A percentile compares a stretch with the other conserved stretches of the same genome.
Evolutionary conservation across 2,888 invertebrate species (phyloP).

Genomic region (Andrena fulva): DNA sequence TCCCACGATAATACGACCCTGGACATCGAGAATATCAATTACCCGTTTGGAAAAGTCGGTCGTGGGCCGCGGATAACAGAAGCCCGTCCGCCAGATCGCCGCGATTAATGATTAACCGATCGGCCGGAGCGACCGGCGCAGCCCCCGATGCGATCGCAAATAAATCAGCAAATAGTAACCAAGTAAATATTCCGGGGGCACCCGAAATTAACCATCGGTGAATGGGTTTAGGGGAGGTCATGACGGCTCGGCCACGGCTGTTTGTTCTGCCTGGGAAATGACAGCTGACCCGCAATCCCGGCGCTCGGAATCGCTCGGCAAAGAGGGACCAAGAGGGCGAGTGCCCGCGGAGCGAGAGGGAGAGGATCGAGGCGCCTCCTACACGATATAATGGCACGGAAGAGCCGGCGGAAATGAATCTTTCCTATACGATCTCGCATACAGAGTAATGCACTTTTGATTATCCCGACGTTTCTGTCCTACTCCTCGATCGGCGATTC

Average conservation of each 20-base stretch:
- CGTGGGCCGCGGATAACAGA: constrained; percentile 14
- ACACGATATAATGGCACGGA: constrained; percentile 54
- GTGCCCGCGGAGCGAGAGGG: constrained; percentile 8
- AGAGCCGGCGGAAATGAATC: constrained; percentile 59
- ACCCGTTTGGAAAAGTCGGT: constrained; percentile 19
- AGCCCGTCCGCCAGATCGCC: constrained; percentile 9
- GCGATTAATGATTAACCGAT: constrained; percentile 57
- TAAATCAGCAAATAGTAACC: constrained; percentile 71
- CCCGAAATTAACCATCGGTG: constrained; percentile 69
- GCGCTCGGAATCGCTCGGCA: constrained; percentile 67
- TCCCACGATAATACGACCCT: not conserved
- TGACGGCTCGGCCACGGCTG: constrained; percentile 69
- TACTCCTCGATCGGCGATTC: constrained; percentile 23
- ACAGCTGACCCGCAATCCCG: constrained; percentile 77
- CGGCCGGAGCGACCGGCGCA: not conserved
- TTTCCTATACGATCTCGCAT: constrained; percentile 52
- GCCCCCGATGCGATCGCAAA: constrained; percentile 60
- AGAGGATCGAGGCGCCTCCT: constrained; percentile 9
- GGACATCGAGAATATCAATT: constrained; percentile 27
- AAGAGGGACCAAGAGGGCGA: constrained; percentile 31
- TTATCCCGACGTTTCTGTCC: constrained; percentile 44
- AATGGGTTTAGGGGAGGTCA: constrained; percentile 72
- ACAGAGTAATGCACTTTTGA: constrained; percentile 65
- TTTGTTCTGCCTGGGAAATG: constrained; percentile 77
- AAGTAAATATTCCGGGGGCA: constrained; percentile 68